Evolutionary conservation across 2,888 invertebrate genomes (phyloP), one percentile per base, ranked within the genome.

Genomic region (Volucella inflata): DNA sequence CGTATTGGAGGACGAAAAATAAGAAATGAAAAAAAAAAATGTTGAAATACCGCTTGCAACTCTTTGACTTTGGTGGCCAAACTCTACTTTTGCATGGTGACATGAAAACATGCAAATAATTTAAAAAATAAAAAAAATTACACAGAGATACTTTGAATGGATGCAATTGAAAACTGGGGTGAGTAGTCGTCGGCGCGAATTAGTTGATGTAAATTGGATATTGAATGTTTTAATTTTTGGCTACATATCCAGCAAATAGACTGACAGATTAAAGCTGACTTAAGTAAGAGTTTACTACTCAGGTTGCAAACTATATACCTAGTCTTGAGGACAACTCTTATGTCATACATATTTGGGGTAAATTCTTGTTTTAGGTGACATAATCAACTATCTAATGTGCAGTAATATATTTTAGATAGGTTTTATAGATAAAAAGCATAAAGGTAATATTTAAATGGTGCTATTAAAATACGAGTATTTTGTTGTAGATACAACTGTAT

Each of bases 41-140:
- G 72, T 55, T 74, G 48, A 65, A 81, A 76, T 59, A 71, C 77
- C 77, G 59, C 65, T 30, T 67, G 57, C 65, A 51, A 64, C 68
- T 51, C 38, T 67, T 65, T 70, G 65, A 46, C 64, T 67, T 67
- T 72, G 55, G 72, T 64, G 72, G 67, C 78, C 82, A 83, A 65
- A 80, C 75, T 83, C 79, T 59, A 79, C 84, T 84, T 84, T 84
- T 59, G 84, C 80, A 80, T 80, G 80, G 80, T 84, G 80, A 84
- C 84, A 84, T 80, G 84, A 40, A 84, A 84, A 84, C 84, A 84
- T 80, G 84, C 84, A 84, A 84, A 84, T 84, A 75, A 84, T 80
- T 84, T 80, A 74, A 80, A 80, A 79, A 84, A 84, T 75, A 30
- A 30, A 30, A 30, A 30, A 30, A 21, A 1, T 4, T 21, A 21